phyloP scores from a whole-genome alignment of 2,888 invertebrate species.

The Idaea straminata region DNA sequence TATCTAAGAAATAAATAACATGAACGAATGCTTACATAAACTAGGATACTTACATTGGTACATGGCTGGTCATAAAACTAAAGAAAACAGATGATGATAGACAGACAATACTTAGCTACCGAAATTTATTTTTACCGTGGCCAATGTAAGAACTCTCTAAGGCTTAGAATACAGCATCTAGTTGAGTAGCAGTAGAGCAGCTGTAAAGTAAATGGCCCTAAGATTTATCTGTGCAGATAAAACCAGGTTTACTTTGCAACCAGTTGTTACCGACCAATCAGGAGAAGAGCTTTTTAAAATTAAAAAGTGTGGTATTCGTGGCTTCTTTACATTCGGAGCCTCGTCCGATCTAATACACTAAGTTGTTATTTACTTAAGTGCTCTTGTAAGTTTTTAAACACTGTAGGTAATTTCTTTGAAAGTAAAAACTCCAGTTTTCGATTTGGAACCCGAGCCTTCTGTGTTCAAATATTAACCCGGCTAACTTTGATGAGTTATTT shows the following conservation, averaged over 20 bases:
- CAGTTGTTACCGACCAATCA: conserved; percentile 50
- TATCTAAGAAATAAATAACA: not conserved
- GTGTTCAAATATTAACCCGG: conserved; percentile 24
- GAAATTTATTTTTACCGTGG: not conserved
- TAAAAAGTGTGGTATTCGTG: conserved; percentile 58
- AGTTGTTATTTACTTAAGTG: conserved; percentile 55
- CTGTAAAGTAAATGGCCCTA: conserved; percentile 37
- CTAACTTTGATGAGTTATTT: conserved; percentile 29
- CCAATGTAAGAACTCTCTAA: conserved; percentile 15
- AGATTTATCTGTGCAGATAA: conserved; percentile 44
- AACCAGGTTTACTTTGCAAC: conserved; percentile 42
- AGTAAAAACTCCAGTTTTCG: conserved; percentile 36
- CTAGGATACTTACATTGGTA: not conserved
- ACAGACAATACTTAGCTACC: not conserved
- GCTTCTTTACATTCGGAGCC: conserved; percentile 39
- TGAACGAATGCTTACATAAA: not conserved
- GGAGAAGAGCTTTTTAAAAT: conserved; percentile 61
- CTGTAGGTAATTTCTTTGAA: conserved; percentile 43
- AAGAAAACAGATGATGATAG: not conserved
- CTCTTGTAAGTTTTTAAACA: conserved; percentile 37
- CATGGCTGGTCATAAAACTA: not conserved
- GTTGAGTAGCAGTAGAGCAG: conserved; percentile 24
- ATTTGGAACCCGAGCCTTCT: conserved; percentile 23
- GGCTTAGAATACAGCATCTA: conserved; percentile 23
- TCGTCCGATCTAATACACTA: conserved; percentile 41